Base-by-base conservation (phyloP, 2,888 invertebrate genomes). In the Luffia ferchaultella region DNA sequence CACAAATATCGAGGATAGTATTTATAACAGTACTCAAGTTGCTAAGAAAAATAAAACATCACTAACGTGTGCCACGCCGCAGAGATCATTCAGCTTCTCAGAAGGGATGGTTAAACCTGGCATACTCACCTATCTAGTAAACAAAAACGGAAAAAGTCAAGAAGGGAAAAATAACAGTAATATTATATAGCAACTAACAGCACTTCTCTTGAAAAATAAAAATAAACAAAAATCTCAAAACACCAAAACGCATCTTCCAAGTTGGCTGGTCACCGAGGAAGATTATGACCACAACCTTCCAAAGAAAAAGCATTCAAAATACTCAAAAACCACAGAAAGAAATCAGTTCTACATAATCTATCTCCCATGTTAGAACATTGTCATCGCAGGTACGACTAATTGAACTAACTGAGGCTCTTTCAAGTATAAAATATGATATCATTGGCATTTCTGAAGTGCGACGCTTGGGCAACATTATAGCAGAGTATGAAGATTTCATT, bases 91-190 rank as follows among this genome's bases (percentile, higher is more conserved):
- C n/a, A n/a, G n/a, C n/a, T n/a, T n/a, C n/a, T n/a, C 40, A 40
- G 40, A 40, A 7, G 40, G 15, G 15, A 40, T 40, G 15, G 40
- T 40, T 9, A 40, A 40, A 40, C 40, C 40, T 9, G 40, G 40
- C 7, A 40, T 40, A 40, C 40, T 40, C 9, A 40, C 7, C 40
- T 43, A n/a, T 15, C 52, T 52, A 20, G 18, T 47, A 50, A 46
- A 17, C 42, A 45, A 16, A 48, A 18, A 40, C 15, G 9, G 9
- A 40, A 40, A 15, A 7, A 9, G 7, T 40, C 9, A 9, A 40
- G 9, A 15, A 9, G 9, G 15, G 40, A 9, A 7, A 40, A 40
- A 40, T 7, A 15, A 40, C 40, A 7, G 15, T 9, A 15, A 40
- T 9, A 40, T 7, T 15, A 15, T 15, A 40, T 40, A 40, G 40